Evolutionary conservation across 2,888 invertebrate species (phyloP).

Genomic region (Ernsta delagoae): DNA sequence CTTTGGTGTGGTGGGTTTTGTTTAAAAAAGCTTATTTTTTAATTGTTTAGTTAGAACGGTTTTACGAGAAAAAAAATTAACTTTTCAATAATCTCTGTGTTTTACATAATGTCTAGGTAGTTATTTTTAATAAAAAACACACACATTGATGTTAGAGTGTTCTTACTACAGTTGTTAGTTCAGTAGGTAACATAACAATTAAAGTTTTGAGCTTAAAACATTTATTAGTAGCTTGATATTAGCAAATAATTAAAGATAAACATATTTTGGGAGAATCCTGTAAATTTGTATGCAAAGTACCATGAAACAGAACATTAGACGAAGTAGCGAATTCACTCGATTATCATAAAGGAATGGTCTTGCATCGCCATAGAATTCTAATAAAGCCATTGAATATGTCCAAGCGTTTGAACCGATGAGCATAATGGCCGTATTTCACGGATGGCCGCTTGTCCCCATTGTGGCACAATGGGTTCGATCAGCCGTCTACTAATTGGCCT

Average conservation of each 20-base stretch:
- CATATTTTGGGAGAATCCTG: too few relatives aligned
- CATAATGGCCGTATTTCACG: slow-evolving; percentile 61
- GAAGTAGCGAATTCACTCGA: not conserved
- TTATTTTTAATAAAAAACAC: too few relatives aligned
- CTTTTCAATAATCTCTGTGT: too few relatives aligned
- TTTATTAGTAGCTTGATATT: too few relatives aligned
- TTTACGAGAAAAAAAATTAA: too few relatives aligned
- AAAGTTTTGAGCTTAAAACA: too few relatives aligned
- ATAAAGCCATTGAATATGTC: slow-evolving; percentile 60
- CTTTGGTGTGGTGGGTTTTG: not conserved
- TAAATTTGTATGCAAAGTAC: slow-evolving; percentile 4
- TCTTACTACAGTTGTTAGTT: too few relatives aligned
- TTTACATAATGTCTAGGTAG: too few relatives aligned
- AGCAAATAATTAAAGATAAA: too few relatives aligned
- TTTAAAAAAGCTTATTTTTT: not conserved
- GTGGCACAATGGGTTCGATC: slow-evolving; percentile 53
- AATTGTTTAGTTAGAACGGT: too few relatives aligned
- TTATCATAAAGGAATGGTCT: slow-evolving; percentile 26
- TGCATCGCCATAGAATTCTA: slow-evolving; percentile 49
- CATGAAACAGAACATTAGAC: not conserved
- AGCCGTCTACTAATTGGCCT: slow-evolving; percentile 54
- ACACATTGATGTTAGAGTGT: too few relatives aligned
- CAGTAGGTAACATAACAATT: too few relatives aligned
- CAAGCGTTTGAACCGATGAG: slow-evolving; percentile 42
- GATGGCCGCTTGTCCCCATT: slow-evolving; percentile 59